phyloP scores from a whole-genome alignment of 2,888 invertebrate species.

The Drosophila lacicola region DNA sequence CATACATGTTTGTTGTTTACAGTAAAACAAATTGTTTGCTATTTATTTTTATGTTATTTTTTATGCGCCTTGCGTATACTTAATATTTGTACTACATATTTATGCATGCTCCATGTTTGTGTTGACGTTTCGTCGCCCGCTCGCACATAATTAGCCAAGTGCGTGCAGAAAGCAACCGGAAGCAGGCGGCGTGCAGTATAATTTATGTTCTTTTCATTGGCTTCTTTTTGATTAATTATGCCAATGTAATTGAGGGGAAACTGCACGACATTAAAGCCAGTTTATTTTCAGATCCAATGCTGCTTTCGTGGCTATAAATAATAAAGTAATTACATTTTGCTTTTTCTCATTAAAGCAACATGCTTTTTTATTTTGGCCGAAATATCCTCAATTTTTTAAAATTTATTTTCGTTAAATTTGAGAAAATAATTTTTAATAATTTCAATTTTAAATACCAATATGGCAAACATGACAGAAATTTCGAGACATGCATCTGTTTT shows the following conservation, averaged over 20 bases:
- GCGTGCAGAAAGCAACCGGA: conserved; percentile 29
- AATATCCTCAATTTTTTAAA: neutral
- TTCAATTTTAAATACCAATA: neutral
- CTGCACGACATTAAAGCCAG: neutral
- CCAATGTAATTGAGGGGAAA: neutral
- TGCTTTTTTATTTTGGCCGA: neutral
- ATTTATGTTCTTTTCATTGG: conserved; percentile 24
- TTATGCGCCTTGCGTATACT: conserved; percentile 31
- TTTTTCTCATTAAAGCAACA: neutral
- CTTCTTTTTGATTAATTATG: conserved; percentile 37
- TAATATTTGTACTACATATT: conserved; percentile 28
- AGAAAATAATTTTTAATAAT: neutral
- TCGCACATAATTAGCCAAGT: conserved; percentile 26
- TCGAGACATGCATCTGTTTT: too few species aligned
- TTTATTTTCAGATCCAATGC: neutral
- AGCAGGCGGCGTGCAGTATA: neutral
- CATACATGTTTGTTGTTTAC: neutral
- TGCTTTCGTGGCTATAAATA: neutral
- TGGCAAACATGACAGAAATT: too few species aligned
- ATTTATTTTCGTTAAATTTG: neutral
- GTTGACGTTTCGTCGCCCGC: conserved; percentile 14
- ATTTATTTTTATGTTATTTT: conserved; percentile 16
- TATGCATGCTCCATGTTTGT: conserved; percentile 13
- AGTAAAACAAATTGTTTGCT: conserved; percentile 5
- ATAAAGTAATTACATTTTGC: neutral